A percentile compares a stretch with the other conserved stretches of the same genome.
Conservation (phyloP, 2,113 vertebrate species). For the Phrynocephalus versicolor region DNA sequence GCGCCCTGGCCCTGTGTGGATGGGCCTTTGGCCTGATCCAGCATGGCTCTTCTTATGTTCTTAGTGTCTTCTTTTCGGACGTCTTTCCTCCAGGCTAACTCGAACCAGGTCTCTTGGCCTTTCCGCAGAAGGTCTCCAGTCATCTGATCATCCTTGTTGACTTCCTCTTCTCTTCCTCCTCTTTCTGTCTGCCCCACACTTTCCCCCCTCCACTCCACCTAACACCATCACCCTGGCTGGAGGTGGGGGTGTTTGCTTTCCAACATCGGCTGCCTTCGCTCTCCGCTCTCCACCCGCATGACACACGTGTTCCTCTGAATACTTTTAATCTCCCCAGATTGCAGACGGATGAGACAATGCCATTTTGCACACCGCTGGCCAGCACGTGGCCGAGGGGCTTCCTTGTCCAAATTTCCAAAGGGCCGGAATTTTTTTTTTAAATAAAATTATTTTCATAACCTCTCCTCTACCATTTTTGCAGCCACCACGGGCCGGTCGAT, state of each 20-base stretch:
- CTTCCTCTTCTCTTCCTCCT: background rate
- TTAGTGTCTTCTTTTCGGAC: no score
- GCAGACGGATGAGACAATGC: constrained; percentile 48
- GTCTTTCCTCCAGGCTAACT: no score
- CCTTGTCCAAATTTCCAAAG: constrained; percentile 33
- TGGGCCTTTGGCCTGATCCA: no score
- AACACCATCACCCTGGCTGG: background rate
- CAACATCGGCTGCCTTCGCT: background rate
- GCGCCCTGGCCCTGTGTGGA: no score
- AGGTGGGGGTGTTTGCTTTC: no score
- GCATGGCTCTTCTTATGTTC: no score
- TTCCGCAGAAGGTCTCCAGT: no score
- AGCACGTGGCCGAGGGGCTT: constrained; percentile 23
- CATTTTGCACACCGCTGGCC: fast-evolving
- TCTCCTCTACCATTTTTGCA: constrained; percentile 16
- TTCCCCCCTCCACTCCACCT: background rate
- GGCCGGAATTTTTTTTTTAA: constrained; percentile 13
- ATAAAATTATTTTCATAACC: constrained; percentile 4
- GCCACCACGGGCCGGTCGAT: constrained; percentile 32
- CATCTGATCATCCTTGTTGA: no score
- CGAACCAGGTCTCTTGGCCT: no score
- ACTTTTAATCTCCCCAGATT: constrained; percentile 12
- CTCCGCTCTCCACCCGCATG: background rate
- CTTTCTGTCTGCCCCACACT: background rate
- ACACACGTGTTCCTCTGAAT: background rate